Evolutionary conservation across 2,888 invertebrate species (phyloP).

Genomic region (Andrena marginata): DNA sequence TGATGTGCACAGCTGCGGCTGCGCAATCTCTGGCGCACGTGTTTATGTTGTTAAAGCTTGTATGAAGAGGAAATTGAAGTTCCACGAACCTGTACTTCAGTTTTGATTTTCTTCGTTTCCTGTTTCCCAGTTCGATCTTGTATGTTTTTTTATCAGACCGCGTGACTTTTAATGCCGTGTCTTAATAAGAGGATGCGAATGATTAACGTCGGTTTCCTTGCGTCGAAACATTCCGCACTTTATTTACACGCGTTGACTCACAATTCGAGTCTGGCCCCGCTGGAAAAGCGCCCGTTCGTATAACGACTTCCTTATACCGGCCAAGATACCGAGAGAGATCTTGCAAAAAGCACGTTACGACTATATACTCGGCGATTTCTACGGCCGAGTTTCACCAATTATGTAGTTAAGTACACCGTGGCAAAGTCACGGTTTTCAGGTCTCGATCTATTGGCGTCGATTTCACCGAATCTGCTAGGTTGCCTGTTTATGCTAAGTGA

Average conservation of each 20-base stretch:
- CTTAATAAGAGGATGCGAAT: no score
- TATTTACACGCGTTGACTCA: neutral
- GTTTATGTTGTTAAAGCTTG: neutral
- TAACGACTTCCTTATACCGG: neutral
- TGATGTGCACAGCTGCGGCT: neutral
- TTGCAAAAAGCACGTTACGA: slow-evolving; percentile 6
- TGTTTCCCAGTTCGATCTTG: no score
- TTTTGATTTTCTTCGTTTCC: no score
- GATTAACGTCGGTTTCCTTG: neutral
- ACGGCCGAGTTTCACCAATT: slow-evolving; percentile 48
- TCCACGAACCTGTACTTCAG: no score
- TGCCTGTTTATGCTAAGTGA: neutral
- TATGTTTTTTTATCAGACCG: no score
- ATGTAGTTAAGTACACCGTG: slow-evolving; percentile 4
- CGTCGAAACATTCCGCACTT: neutral
- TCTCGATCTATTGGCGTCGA: slow-evolving; percentile 17
- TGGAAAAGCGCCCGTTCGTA: neutral
- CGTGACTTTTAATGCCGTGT: no score
- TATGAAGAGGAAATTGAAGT: neutral
- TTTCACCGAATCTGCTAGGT: neutral
- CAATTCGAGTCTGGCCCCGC: neutral
- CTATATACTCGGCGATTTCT: slow-evolving; percentile 36
- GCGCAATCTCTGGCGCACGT: neutral
- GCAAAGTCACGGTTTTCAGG: slow-evolving; percentile 55
- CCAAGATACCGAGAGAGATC: neutral